Evolutionary conservation across 1,140 invertebrate species (phyloP), one percentile per base, ranked within the genome.

Genomic region (silkworm (Bombyx mori)): DNA sequence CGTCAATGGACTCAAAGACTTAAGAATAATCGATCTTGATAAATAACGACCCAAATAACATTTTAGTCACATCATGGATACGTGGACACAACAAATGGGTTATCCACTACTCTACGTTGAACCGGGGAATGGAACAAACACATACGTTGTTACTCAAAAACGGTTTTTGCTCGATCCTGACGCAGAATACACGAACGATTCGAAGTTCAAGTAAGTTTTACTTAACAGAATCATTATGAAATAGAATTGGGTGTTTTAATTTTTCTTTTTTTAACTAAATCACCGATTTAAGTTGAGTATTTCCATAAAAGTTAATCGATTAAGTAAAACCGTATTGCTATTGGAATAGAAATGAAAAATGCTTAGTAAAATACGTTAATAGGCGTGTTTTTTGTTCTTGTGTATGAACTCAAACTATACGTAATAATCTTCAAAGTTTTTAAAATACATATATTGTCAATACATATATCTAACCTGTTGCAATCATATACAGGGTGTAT

Each of bases 51-150:
- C 18, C 9, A 6, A 10, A 18, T 22, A 51, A 12, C 18, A 10
- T 48, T 77, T 48, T 54, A 91, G 91, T 0, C 77, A 89, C 12
- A 93, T 98, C 51, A 96, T 99, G 94, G 92, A 97, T 65, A 97
- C 96, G 0, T 99, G 96, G 95, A 97, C 95, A 0, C 89, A 91
- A 45, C 97, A 99, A 93, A 98, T 95, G 93, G 97, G 97, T 7
- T 96, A 93, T 66, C 97, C 97, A 0, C 89, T 97, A 0, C 84
- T 98, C 0, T 91, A 87, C 2, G 91, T 95, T 3, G 84, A 63
- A 1, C 86, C 79, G 53, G 70, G 84, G 43, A 86, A 84, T 42
- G 68, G 79, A n/a, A 68, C 66, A n/a, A 89, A 89, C 48, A 89
- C 77, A 3, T 54, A 98, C 95, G 93, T 97, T 3, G 83, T 97